phyloP scores from a whole-genome alignment of 2,113 vertebrate genomes.

The Gasterosteus nipponicus region DNA sequence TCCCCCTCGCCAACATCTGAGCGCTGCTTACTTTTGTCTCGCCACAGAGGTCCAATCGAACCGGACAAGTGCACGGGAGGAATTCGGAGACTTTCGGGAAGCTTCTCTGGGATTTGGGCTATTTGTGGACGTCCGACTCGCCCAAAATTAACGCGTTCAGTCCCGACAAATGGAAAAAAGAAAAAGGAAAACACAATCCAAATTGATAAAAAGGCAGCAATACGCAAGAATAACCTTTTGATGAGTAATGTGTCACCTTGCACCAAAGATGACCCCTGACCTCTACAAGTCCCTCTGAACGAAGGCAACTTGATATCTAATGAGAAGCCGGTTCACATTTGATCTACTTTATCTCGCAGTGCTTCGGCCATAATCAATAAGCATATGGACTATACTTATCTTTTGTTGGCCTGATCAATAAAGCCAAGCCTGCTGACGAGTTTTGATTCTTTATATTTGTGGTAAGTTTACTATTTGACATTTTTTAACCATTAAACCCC shows the following conservation, averaged over 20 bases:
- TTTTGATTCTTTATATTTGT: too few relatives aligned
- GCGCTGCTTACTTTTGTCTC: conserved; percentile 43
- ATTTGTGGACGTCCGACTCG: conserved; percentile 26
- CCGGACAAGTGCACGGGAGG: conserved; percentile 58
- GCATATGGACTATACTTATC: neutral
- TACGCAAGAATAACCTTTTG: neutral
- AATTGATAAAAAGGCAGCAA: too few relatives aligned
- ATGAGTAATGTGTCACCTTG: neutral
- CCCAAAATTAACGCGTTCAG: neutral
- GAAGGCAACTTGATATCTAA: neutral
- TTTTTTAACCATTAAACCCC: too few relatives aligned
- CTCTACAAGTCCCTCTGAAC: neutral
- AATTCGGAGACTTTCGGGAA: conserved; percentile 50
- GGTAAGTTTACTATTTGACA: too few relatives aligned
- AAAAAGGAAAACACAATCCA: too few relatives aligned
- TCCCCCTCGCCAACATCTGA: conserved; percentile 7
- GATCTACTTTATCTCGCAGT: neutral
- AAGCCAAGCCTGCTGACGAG: too few relatives aligned
- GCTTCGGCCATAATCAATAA: neutral
- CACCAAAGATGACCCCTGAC: neutral
- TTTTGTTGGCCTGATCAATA: neutral
- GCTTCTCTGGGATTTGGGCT: conserved; percentile 11
- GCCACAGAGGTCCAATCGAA: conserved; percentile 43
- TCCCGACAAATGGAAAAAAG: neutral
- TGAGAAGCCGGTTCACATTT: neutral